Conservation (phyloP, 2,888 invertebrate genomes). For the Apodemia duryi region DNA sequence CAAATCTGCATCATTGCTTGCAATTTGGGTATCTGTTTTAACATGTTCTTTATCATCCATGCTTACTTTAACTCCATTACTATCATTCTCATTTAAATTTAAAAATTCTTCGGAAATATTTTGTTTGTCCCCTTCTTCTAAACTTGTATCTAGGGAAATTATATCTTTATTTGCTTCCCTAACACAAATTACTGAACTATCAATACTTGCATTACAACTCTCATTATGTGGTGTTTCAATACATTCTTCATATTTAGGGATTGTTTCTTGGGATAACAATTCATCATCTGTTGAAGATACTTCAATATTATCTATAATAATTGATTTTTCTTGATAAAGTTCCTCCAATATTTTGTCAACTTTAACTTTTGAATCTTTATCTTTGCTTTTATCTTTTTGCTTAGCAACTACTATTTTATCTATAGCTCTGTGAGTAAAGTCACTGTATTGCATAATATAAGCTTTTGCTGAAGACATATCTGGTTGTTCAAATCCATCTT, state of each 20-base stretch:
- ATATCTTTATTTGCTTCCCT: conserved; percentile 46
- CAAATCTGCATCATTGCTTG: too few relatives aligned
- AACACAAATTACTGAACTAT: conserved; percentile 49
- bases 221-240: not conserved
- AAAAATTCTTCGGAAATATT: conserved; percentile 18
- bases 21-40: not conserved
- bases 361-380: conserved; percentile 42
- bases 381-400: conserved; percentile 41
- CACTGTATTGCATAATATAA: conserved; percentile 88
- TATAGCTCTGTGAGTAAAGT: conserved; percentile 85
- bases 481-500: conserved; percentile 55
- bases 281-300: conserved; percentile 45
- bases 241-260: conserved; percentile 29
- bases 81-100: not conserved
- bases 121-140: conserved; percentile 38
- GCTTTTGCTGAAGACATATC: conserved; percentile 81
- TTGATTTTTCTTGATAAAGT: conserved; percentile 54
- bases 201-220: conserved; percentile 26
- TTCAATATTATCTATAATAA: conserved; percentile 54
- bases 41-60: not conserved
- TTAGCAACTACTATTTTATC: conserved; percentile 69
- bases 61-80: not conserved
- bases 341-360: conserved; percentile 59
- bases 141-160: conserved; percentile 49
- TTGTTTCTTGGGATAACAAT: conserved; percentile 29